Base-by-base conservation (phyloP, 1,140 invertebrate genomes). In the Drosophila pandora region DNA sequence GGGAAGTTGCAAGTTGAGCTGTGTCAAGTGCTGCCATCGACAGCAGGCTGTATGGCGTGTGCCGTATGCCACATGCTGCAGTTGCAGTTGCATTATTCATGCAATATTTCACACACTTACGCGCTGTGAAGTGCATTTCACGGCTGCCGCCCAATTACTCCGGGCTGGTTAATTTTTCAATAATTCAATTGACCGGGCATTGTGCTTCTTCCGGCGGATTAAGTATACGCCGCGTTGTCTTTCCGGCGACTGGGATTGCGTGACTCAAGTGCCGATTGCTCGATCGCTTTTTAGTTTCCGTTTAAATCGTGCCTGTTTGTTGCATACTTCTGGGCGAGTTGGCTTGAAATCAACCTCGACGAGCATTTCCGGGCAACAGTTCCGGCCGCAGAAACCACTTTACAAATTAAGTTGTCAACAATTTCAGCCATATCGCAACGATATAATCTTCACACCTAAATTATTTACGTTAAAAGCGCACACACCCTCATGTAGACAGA, bases 341-440 rank as follows among this genome's bases (percentile, higher is more conserved):
- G 41, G 12, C 58, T 53, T 30, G 32, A 64, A 48, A 61, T 60
- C 34, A 37, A 9, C 5, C 22, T 21, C 43, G 49, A 21, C 39
- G 49, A 49, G 56, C 49, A 63, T 76, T 81, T 81, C 53, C 48
- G 56, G 64, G 47, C 47, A 10, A 47, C 54, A 41, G 62, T 85
- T 77, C 81, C 75, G 78, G 70, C 78, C 80, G 62, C 58, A 54
- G 82, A 69, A 69, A 78, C 83, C 83, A 87, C 83, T 87, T 73
- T 52, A 79, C 83, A 88, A 88, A 88, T 88, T 88, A 88, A 83
- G 83, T 88, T 88, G 83, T 88, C 83, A 88, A 88, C 83, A 88
- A 88, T 88, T 88, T 88, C 75, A 83, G 78, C 58, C 83, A 65
- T 88, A 88, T 88, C 76, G 83, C 83, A 75, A 68, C 76, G 67